Evolutionary conservation across 2,113 vertebrate species (phyloP), one percentile per base, ranked within the genome.

Genomic region (Anas platyrhynchos): DNA sequence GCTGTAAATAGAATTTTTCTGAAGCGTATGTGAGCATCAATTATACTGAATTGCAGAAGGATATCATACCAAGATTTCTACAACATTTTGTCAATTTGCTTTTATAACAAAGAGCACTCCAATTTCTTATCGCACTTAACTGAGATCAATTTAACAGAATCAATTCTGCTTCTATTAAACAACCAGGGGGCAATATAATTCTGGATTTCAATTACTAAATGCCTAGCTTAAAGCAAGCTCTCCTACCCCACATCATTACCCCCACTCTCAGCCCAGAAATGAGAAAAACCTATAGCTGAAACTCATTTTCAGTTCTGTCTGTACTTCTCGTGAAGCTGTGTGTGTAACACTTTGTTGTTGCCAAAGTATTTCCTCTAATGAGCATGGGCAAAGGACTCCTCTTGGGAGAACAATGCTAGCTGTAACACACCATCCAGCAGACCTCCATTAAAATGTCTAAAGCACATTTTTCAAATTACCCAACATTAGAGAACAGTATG

Each of bases 1-100:
- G 63, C 72, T 83, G 83, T 88, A 96, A 95, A 94, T 14, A 95
- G 59, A 78, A 81, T 93, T 96, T 68, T 97, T 96, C 82, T 95
- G 94, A 96, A 93, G 86, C 71, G 88, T 77, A 73, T 59, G 56
- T 38, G 73, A 97, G 93, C 89, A 92, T 83, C 48, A 81, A 66
- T 77, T 94, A 91, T 48, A 92, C 66, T 63, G 69, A 88, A 95
- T 55, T 91, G 78, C 79, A 97, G 90, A 94, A 92, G 83, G 72
- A 62, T 82, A 88, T 58, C 13, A 34, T 43, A 85, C 48, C 62
- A 83, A 75, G 69, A 94, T 92, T 96, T 96, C 91, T 89, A 93
- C 66, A 91, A 96, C 48, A 91, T 56, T 76, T 2, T 80, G 88
- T 73, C 95, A 90, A 93, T 95, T 92, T 91, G 54, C 52, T 87